Conservation (phyloP, 2,113 vertebrate species). For the Semicossyphus pulcher region DNA sequence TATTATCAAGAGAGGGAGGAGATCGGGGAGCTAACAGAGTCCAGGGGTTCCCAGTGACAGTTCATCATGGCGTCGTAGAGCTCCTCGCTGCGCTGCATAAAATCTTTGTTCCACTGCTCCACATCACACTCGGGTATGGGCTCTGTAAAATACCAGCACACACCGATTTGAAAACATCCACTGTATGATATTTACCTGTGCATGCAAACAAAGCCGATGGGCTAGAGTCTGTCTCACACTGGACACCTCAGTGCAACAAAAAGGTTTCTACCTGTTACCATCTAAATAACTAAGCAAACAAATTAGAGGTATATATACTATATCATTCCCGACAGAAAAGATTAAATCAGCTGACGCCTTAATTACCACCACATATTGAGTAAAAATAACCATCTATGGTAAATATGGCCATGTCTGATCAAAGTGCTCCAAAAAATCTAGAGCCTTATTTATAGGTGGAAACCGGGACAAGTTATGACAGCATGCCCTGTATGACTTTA, state of each 20-base stretch:
- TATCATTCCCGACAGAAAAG: no score
- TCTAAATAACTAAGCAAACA: no score
- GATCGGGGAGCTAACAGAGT: conserved; percentile 86
- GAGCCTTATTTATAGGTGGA: no score
- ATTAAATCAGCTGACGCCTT: no score
- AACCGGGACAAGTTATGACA: no score
- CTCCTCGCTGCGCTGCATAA: conserved; percentile 92
- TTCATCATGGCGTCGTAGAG: conserved; percentile 91
- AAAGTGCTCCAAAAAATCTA: no score
- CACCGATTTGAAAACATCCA: background rate
- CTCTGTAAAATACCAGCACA: conserved; percentile 58
- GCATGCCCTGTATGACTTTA: no score
- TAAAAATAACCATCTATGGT: no score
- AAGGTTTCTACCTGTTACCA: no score
- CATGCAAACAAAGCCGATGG: background rate
- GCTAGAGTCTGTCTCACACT: background rate
- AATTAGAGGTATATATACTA: no score
- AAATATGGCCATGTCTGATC: no score
- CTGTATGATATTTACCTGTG: background rate
- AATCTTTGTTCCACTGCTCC: conserved; percentile 90
- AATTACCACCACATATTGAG: no score
- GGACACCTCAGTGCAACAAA: background rate
- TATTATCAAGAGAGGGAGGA: conserved; percentile 77
- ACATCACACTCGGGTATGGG: conserved; percentile 83
- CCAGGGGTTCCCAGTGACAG: conserved; percentile 92